These are phyloP conservation scores for Coelopa pilipes DNA, from an alignment of 2,888 invertebrate species.

Conservation along the genomic window DNA sequence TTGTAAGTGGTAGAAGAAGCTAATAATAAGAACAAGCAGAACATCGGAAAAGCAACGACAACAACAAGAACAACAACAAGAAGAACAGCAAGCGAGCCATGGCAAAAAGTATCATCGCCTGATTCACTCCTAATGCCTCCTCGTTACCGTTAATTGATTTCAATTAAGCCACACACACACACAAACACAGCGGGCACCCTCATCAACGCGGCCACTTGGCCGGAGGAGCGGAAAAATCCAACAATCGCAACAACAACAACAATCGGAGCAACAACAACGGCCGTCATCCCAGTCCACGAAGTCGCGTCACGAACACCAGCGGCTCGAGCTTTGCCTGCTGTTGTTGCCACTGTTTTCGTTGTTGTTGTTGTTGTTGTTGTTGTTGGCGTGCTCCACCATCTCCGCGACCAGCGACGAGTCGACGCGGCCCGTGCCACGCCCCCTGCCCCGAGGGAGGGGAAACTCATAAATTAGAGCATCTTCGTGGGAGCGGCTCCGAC, in stretches of 20 bases:
- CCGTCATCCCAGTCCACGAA: background rate
- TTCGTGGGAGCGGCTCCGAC: slow-evolving; percentile 42
- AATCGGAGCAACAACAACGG: slow-evolving; percentile 34
- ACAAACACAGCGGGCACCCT: slow-evolving; percentile 21
- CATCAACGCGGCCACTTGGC: slow-evolving; percentile 14
- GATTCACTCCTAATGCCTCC: slow-evolving; percentile 63
- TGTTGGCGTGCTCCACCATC: background rate
- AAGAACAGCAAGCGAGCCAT: background rate
- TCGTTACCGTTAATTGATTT: slow-evolving; percentile 67
- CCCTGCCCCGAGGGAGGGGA: background rate
- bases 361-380: background rate
- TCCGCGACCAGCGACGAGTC: slow-evolving; percentile 23
- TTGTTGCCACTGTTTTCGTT: background rate
- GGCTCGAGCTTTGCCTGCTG: background rate
- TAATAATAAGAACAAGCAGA: too few relatives aligned
- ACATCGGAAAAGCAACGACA: too few relatives aligned
- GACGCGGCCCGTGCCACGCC: background rate
- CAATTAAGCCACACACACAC: slow-evolving; percentile 62
- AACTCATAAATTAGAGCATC: slow-evolving; percentile 48
- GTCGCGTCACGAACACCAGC: background rate
- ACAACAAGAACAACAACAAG: background rate
- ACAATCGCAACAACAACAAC: slow-evolving; percentile 31
- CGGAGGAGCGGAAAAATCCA: slow-evolving; percentile 24
- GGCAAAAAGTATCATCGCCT: slow-evolving; percentile 39
- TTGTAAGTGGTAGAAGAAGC: too few relatives aligned